Percentiles rank a stretch among this genome's conserved stretches.
These are phyloP conservation scores for Cephus runcator DNA, from an alignment of 2,888 invertebrate genomes.

Conservation along the genomic window DNA sequence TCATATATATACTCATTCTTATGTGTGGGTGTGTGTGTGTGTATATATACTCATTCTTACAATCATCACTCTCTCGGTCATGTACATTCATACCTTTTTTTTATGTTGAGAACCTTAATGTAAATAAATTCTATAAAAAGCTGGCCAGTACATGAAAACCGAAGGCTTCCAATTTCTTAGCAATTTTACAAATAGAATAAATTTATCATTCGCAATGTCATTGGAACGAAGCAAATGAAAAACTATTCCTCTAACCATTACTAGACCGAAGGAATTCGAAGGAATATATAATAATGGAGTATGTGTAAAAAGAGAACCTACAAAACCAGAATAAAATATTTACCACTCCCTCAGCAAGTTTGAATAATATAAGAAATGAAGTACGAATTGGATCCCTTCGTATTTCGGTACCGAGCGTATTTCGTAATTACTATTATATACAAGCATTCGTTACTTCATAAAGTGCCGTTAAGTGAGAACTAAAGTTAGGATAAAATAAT, in stretches of 20 bases:
- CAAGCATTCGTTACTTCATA: background rate
- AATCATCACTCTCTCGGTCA: conserved; percentile 15
- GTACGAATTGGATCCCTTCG: background rate
- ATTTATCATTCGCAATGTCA: background rate
- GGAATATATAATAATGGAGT: background rate
- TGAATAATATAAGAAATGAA: background rate
- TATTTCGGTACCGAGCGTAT: background rate
- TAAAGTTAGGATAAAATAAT: conserved; percentile 2
- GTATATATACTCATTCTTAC: conserved; percentile 8
- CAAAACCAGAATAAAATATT: background rate
- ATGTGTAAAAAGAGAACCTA: background rate
- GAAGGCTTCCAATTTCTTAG: conserved; percentile 31
- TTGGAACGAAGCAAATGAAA: background rate
- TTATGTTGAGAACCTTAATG: conserved; percentile 31
- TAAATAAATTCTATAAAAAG: conserved; percentile 18
- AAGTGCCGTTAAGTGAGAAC: background rate
- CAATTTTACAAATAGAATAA: background rate
- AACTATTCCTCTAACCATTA: background rate
- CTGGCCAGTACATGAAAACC: conserved; percentile 24
- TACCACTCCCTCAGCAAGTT: background rate
- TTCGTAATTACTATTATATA: conserved; percentile 3
- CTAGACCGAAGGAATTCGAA: background rate
- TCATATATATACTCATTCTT: conserved; percentile 36
- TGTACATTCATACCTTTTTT: conserved; percentile 15
- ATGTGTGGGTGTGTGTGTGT: conserved; percentile 26